These are phyloP conservation scores for Oxytorus armatus DNA, from an alignment of 2,888 invertebrate genomes.

Conservation along the genomic window DNA sequence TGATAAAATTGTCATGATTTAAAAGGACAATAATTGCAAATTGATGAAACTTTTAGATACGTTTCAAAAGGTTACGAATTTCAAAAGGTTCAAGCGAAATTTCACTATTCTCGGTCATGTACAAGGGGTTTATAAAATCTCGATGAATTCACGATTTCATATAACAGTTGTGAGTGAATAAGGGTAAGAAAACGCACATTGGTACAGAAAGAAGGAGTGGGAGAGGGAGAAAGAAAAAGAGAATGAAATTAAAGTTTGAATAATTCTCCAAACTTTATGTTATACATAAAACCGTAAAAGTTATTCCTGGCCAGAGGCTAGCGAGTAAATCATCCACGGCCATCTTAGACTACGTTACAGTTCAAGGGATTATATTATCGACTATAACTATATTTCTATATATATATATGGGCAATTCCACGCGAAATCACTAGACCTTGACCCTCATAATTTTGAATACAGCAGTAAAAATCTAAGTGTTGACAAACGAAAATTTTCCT, in stretches of 20 bases:
- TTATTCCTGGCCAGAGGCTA: slow-evolving; percentile 44
- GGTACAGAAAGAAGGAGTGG: neutral
- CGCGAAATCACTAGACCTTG: neutral
- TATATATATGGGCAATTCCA: neutral
- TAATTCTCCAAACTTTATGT: slow-evolving; percentile 46
- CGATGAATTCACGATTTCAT: neutral
- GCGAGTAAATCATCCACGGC: neutral
- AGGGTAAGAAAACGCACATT: neutral
- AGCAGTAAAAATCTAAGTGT: too few relatives aligned
- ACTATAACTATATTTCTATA: neutral
- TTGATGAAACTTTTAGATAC: neutral
- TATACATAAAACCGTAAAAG: slow-evolving; percentile 37
- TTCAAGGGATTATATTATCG: slow-evolving; percentile 12
- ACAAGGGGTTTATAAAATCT: neutral
- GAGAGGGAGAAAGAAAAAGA: neutral
- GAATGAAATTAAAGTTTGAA: slow-evolving; percentile 51
- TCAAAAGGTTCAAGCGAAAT: neutral
- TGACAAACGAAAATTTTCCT: too few relatives aligned
- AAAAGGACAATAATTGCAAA: neutral
- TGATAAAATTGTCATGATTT: neutral
- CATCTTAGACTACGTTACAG: slow-evolving; percentile 38
- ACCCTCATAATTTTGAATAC: neutral
- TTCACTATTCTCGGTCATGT: neutral
- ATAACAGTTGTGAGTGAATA: neutral
- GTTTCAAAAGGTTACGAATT: neutral